Evolutionary conservation across 2,797 vertebrate species (phyloP).

Genomic region (Pygocentrus nattereri): DNA sequence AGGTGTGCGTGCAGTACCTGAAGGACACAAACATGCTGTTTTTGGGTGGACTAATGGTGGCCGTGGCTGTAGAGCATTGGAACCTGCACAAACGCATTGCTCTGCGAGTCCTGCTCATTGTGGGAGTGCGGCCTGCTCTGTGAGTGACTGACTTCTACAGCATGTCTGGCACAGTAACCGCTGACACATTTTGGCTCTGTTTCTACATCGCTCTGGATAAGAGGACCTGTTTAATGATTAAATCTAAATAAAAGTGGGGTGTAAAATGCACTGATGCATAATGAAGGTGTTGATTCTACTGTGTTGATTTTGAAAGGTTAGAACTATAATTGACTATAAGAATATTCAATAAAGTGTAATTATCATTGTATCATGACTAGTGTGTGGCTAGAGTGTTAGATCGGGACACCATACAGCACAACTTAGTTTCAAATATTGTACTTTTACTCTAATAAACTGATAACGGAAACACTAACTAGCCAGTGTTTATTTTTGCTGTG

Average conservation of each 20-base stretch:
- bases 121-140: slow-evolving; percentile 90
- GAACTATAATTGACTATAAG: too few relatives aligned
- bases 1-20: slow-evolving; percentile 96
- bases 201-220: too few relatives aligned
- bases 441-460: too few relatives aligned
- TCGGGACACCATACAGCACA: too few relatives aligned
- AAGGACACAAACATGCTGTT: slow-evolving; percentile 97
- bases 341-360: too few relatives aligned
- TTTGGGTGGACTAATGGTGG: slow-evolving; percentile 91
- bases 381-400: too few relatives aligned
- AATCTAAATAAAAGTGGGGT: background rate
- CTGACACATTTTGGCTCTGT: too few relatives aligned
- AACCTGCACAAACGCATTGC: slow-evolving; percentile 95
- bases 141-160: slow-evolving; percentile 74
- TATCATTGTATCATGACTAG: too few relatives aligned
- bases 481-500: too few relatives aligned
- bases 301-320: background rate
- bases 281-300: too few relatives aligned
- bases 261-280: background rate
- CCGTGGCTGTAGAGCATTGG: slow-evolving; percentile 92
- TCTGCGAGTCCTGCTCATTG: slow-evolving; percentile 84
- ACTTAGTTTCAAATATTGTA: too few relatives aligned
- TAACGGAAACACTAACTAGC: too few relatives aligned
- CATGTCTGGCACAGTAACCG: background rate
- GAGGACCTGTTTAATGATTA: background rate